phyloP scores from a whole-genome alignment of 2,797 vertebrate genomes.

The Liparis tanakae region DNA sequence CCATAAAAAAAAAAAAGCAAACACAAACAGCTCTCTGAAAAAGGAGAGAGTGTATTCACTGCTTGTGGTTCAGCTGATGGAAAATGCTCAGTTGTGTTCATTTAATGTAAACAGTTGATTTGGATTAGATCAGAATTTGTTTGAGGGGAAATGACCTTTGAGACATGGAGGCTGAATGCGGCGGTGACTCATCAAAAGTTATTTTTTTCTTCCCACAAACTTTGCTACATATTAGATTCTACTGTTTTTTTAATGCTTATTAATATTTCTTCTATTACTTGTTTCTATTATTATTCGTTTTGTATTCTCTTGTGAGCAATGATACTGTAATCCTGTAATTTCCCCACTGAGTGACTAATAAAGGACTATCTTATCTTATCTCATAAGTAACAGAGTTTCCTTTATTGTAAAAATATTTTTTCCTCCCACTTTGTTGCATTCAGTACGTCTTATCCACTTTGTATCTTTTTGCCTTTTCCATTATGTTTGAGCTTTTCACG shows the following conservation, averaged over 20 bases:
- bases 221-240: neutral
- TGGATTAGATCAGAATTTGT: constrained; percentile 16
- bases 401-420: neutral
- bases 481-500: too few relatives aligned
- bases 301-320: too few relatives aligned
- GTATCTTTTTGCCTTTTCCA: too few relatives aligned
- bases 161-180: constrained; percentile 1
- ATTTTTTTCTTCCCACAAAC: neutral
- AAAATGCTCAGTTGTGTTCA: constrained; percentile 8
- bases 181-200: neutral
- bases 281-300: too few relatives aligned
- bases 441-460: neutral
- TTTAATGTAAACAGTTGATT: constrained; percentile 20
- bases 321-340: too few relatives aligned
- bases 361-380: too few relatives aligned
- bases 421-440: neutral
- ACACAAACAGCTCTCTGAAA: constrained; percentile 52
- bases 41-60: constrained; percentile 12
- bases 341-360: too few relatives aligned
- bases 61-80: constrained; percentile 13
- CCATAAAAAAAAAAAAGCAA: constrained; percentile 16
- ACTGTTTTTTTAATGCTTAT: too few relatives aligned
- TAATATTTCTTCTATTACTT: too few relatives aligned
- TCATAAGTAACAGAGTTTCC: neutral
- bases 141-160: constrained; percentile 4